These are phyloP conservation scores for Laticauda laticaudata DNA, from an alignment of 2,113 vertebrate species.

Conservation along the genomic window DNA sequence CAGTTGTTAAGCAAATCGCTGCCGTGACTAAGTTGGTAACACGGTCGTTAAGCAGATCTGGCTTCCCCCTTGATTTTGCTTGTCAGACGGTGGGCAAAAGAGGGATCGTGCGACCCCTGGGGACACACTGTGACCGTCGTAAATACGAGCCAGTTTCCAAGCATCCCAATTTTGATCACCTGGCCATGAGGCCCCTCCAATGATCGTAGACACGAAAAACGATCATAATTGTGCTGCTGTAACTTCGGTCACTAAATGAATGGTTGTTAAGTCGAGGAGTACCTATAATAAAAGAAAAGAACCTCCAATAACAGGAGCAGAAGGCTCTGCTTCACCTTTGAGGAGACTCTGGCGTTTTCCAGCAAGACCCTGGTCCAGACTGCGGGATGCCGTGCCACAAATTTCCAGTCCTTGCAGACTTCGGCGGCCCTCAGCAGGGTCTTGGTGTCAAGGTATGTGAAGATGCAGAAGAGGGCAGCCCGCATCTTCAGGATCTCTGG, in stretches of 20 bases:
- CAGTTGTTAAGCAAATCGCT: background rate
- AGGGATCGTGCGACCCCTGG: background rate
- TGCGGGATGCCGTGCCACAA: conserved; percentile 92
- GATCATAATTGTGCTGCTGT: background rate
- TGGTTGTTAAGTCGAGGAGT: background rate
- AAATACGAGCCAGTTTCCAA: background rate
- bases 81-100: background rate
- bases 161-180: background rate
- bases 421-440: conserved; percentile 88
- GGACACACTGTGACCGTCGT: background rate
- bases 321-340: conserved; percentile 76
- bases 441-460: conserved; percentile 96
- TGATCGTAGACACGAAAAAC: fast-evolving
- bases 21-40: background rate
- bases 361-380: conserved; percentile 96
- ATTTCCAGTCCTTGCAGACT: conserved; percentile 95
- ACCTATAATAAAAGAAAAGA: background rate
- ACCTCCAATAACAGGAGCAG: background rate
- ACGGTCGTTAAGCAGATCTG: fast-evolving
- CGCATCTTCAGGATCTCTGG: conserved; percentile 97
- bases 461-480: conserved; percentile 95
- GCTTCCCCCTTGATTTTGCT: background rate
- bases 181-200: background rate
- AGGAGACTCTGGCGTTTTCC: conserved; percentile 92
- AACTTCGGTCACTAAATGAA: background rate